These are phyloP conservation scores for Ophiodon elongatus DNA, from an alignment of 2,113 vertebrate genomes.

Conservation along the genomic window DNA sequence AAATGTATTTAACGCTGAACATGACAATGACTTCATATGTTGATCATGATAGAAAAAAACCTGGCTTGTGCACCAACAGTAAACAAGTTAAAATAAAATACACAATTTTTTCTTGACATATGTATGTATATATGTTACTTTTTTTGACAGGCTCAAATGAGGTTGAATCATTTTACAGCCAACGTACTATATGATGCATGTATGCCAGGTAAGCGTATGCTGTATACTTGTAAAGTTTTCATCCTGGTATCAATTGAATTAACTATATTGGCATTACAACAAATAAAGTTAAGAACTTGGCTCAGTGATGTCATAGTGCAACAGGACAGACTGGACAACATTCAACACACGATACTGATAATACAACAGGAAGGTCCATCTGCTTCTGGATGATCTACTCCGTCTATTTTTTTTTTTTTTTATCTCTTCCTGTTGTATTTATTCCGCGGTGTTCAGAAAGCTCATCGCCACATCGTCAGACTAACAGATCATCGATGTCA, in stretches of 20 bases:
- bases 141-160: background rate
- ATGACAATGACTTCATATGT: background rate
- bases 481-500: background rate
- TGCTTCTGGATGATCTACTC: background rate
- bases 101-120: background rate
- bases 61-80: background rate
- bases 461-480: background rate
- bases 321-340: background rate
- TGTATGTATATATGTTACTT: background rate
- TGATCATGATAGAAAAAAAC: background rate
- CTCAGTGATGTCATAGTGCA: background rate
- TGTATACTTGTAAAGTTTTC: background rate
- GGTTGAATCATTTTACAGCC: background rate
- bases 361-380: background rate
- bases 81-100: background rate
- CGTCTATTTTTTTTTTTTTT: constrained; percentile 8
- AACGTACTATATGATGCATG: background rate
- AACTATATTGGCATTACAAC: background rate
- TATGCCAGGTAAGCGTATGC: background rate
- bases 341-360: background rate
- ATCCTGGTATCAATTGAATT: background rate
- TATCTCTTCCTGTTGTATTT: background rate
- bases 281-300: background rate
- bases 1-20: background rate
- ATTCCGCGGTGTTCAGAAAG: background rate